A percentile compares a stretch with the other conserved stretches of the same genome.
phyloP scores from a whole-genome alignment of 2,113 vertebrate species.

The Xyliphius kryptos region DNA sequence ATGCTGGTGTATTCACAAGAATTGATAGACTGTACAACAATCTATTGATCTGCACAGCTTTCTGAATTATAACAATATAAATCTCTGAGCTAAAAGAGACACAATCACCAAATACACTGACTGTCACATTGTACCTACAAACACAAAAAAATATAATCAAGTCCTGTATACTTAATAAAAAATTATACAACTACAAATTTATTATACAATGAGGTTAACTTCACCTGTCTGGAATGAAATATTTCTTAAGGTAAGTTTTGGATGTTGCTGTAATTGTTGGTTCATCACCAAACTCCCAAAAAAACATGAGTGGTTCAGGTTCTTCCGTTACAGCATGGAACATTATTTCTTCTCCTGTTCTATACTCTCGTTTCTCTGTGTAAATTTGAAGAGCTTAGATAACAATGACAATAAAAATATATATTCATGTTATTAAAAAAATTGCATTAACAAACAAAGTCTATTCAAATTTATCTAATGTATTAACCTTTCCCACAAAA shows the following conservation, averaged over 20 bases:
- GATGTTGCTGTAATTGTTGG: slow-evolving; percentile 49
- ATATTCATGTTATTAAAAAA: too few species aligned
- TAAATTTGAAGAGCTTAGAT: slow-evolving; percentile 55
- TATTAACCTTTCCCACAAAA: too few species aligned
- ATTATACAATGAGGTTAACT: not conserved
- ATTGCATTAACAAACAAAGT: too few species aligned
- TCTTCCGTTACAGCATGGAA: slow-evolving; percentile 58
- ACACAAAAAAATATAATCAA: not conserved
- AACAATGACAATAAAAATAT: slow-evolving; percentile 1
- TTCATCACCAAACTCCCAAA: slow-evolving; percentile 71
- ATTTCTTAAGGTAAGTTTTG: slow-evolving; percentile 56
- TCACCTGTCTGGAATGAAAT: slow-evolving; percentile 60
- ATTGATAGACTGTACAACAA: slow-evolving; percentile 60
- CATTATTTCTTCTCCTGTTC: slow-evolving; percentile 56
- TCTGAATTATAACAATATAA: slow-evolving; percentile 60
- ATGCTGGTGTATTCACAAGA: slow-evolving; percentile 54
- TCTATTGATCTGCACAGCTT: slow-evolving; percentile 59
- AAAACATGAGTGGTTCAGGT: slow-evolving; percentile 50
- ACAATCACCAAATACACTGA: slow-evolving; percentile 44
- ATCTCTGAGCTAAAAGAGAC: slow-evolving; percentile 51
- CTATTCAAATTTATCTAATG: too few species aligned
- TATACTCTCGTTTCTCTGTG: slow-evolving; percentile 59
- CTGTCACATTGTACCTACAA: slow-evolving; percentile 63
- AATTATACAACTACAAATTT: too few species aligned
- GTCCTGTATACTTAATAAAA: not conserved